These are phyloP conservation scores for Deilephila porcellus DNA, from an alignment of 2,888 invertebrate species.

Conservation along the genomic window DNA sequence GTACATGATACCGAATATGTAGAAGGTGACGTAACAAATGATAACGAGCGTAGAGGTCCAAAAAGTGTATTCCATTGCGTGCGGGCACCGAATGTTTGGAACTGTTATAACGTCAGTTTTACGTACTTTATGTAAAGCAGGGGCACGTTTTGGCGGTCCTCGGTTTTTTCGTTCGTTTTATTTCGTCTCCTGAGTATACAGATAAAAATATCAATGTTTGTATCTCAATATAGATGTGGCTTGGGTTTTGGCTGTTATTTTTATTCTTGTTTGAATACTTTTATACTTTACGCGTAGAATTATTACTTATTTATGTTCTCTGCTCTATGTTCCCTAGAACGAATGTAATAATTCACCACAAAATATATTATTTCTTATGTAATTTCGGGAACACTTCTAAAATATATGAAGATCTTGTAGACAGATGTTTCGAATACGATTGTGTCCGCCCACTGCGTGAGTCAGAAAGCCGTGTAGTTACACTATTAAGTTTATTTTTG, in stretches of 20 bases:
- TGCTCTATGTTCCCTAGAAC: background rate
- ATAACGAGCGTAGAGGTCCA: conserved; percentile 43
- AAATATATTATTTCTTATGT: background rate
- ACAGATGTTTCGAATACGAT: conserved; percentile 31
- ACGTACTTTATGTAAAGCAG: conserved; percentile 51
- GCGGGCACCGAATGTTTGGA: conserved; percentile 29
- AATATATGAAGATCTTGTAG: background rate
- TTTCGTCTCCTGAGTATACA: conserved; percentile 36
- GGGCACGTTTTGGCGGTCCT: conserved; percentile 40
- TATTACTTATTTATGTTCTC: background rate
- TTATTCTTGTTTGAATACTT: conserved; percentile 10
- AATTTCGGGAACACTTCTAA: background rate
- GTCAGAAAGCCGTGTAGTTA: conserved; percentile 13
- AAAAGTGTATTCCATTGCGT: conserved; percentile 42
- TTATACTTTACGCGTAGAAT: background rate
- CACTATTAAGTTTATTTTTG: conserved; percentile 16
- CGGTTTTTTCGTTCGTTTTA: conserved; percentile 40
- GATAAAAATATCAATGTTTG: conserved; percentile 36
- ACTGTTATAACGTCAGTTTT: conserved; percentile 45
- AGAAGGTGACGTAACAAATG: conserved; percentile 34
- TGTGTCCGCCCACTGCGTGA: conserved; percentile 29
- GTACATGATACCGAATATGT: conserved; percentile 30
- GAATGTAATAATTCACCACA: background rate
- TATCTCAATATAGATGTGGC: conserved; percentile 29
- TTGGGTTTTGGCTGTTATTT: conserved; percentile 26